Evolutionary conservation across 2,888 invertebrate species (phyloP).

Genomic region (Harmothoe impar): DNA sequence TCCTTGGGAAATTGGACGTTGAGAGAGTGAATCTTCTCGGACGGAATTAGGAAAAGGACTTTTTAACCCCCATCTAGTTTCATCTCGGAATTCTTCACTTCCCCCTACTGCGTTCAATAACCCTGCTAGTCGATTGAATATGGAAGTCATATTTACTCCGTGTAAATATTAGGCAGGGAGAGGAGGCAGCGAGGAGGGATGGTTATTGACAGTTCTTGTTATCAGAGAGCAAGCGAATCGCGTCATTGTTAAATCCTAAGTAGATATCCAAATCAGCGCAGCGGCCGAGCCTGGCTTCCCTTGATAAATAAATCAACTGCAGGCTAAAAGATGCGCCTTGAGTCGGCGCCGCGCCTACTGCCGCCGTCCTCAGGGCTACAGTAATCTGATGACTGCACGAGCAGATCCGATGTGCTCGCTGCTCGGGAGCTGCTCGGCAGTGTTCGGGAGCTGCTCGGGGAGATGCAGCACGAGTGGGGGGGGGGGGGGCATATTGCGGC

Average conservation of each 20-base stretch:
- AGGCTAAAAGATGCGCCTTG: neutral
- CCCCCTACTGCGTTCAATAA: neutral
- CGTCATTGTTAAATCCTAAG: constrained; percentile 10
- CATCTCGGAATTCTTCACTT: neutral
- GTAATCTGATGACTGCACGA: constrained; percentile 1
- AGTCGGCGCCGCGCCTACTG: neutral
- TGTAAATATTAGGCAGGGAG: neutral
- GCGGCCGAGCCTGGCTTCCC: neutral
- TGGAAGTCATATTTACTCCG: neutral
- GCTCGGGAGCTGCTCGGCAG: neutral
- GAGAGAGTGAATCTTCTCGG: constrained; percentile 10
- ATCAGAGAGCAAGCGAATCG: constrained; percentile 7
- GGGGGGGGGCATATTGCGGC: too few species aligned
- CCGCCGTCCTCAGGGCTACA: neutral
- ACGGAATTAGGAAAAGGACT: neutral
- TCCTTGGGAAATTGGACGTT: neutral
- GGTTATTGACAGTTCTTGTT: neutral
- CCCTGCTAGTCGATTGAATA: neutral
- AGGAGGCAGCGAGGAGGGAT: neutral
- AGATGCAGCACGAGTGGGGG: too few species aligned
- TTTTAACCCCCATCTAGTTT: neutral
- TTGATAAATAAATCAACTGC: constrained; percentile 24
- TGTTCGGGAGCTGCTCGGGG: too few species aligned
- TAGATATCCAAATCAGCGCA: neutral
- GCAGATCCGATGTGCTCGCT: neutral